phyloP scores from a whole-genome alignment of 2,888 invertebrate genomes.

The Polyploca ridens region DNA sequence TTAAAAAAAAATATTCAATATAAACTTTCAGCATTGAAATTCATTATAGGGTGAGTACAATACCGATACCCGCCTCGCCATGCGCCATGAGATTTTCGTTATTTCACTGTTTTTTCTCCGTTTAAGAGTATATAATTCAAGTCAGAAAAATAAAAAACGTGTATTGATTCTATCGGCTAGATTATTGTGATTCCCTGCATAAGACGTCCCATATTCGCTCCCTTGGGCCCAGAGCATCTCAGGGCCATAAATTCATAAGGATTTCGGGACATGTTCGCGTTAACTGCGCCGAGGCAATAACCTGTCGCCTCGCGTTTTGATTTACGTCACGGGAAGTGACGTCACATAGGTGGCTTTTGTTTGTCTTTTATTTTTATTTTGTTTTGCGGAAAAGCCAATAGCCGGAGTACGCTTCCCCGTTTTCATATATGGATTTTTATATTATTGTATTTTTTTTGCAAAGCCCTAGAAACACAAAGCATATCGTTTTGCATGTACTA shows the following conservation, averaged over 20 bases:
- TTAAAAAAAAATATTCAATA: no score
- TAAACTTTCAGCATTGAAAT: no score
- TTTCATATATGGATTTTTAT: no score
- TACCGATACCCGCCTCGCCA: no score
- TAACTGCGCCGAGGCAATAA: conserved; percentile 61
- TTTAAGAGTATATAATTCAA: no score
- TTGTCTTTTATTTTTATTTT: neutral
- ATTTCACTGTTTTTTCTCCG: neutral
- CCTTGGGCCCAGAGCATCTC: neutral
- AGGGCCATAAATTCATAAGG: conserved; percentile 53
- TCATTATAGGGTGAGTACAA: no score
- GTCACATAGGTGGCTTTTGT: conserved; percentile 17
- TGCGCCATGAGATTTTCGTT: no score
- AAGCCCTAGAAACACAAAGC: no score
- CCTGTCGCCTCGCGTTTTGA: conserved; percentile 50
- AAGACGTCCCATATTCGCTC: neutral
- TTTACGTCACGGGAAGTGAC: conserved; percentile 46
- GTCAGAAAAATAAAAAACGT: neutral
- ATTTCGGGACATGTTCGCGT: conserved; percentile 50
- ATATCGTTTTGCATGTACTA: no score
- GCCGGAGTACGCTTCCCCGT: no score
- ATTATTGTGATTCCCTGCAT: neutral
- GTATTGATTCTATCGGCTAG: neutral
- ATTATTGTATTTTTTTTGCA: no score
- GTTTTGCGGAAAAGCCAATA: conserved; percentile 3